phyloP scores from a whole-genome alignment of 2,113 vertebrate genomes.

The Sterna hirundo region DNA sequence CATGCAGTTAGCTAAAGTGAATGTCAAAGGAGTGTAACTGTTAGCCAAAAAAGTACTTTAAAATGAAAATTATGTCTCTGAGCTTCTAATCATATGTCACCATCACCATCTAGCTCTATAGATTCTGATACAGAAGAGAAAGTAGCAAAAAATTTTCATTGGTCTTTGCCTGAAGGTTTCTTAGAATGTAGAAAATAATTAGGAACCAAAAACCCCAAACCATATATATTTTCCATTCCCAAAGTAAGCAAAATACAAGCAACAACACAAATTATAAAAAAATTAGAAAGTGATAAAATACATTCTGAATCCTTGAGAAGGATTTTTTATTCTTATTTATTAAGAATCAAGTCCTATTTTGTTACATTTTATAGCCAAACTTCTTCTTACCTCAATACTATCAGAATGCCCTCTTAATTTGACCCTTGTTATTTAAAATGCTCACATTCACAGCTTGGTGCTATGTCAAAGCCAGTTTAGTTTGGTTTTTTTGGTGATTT shows the following conservation, averaged over 20 bases:
- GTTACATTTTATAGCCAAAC: not conserved
- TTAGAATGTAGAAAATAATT: not conserved
- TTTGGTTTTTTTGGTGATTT: not conserved
- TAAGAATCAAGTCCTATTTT: not conserved
- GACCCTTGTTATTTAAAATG: not conserved
- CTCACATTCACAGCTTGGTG: not conserved
- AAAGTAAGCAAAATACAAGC: not conserved
- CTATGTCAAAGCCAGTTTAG: not conserved
- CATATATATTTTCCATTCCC: not conserved
- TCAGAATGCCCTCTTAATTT: not conserved
- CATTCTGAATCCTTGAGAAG: not conserved
- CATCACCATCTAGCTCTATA: not conserved
- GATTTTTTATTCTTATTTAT: not conserved
- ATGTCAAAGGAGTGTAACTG: not conserved
- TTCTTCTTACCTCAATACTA: not conserved
- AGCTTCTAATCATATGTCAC: not conserved
- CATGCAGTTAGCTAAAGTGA: not conserved
- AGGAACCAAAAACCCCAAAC: accelerated
- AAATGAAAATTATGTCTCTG: not conserved
- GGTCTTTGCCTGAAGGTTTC: not conserved
- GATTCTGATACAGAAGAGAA: not conserved
- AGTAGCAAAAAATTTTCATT: not conserved
- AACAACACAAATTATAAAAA: not conserved
- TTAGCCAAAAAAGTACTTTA: not conserved
- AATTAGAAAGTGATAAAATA: not conserved